Evolutionary conservation across 64 coral and sea anemone genomes (phyloP).

Genomic region (Actinia tenebrosa): DNA sequence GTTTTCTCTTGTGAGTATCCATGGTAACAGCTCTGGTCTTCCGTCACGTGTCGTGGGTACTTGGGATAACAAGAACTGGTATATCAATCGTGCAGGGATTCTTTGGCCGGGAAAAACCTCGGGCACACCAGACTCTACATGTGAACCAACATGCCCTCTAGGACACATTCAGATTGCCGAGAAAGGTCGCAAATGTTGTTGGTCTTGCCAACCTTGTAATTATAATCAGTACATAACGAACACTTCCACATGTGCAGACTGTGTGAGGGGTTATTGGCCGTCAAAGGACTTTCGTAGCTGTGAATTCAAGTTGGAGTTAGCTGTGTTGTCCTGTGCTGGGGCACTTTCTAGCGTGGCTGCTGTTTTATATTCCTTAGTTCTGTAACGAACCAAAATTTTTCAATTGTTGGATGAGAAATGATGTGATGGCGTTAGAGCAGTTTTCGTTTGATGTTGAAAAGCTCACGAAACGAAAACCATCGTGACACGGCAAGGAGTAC

Average conservation of each 20-base stretch:
- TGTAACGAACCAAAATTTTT: not conserved
- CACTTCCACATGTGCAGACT: slow-evolving; percentile 57
- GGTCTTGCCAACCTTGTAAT: slow-evolving; percentile 64
- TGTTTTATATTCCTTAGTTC: slow-evolving; percentile 51
- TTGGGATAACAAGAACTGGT: slow-evolving; percentile 62
- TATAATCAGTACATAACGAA: slow-evolving; percentile 75
- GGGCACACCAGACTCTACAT: slow-evolving; percentile 49
- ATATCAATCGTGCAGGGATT: slow-evolving; percentile 51
- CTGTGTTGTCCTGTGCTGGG: slow-evolving; percentile 39
- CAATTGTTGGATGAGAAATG: not conserved
- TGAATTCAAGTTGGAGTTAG: slow-evolving; percentile 52
- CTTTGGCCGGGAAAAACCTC: slow-evolving; percentile 24
- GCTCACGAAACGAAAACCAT: too few relatives aligned
- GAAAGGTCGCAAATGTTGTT: slow-evolving; percentile 52
- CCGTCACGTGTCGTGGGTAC: slow-evolving; percentile 44
- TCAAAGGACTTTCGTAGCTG: slow-evolving; percentile 63
- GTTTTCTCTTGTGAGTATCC: slow-evolving; percentile 53
- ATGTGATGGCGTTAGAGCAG: not conserved
- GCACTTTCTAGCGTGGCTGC: slow-evolving; percentile 42
- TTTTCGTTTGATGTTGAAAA: too few relatives aligned
- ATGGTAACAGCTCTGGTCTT: slow-evolving; percentile 8
- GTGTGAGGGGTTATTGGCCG: slow-evolving; percentile 71
- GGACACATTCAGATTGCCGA: slow-evolving; percentile 56
- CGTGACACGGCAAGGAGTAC: too few relatives aligned
- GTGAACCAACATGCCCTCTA: slow-evolving; percentile 39